Evolutionary conservation across 1,140 invertebrate species (phyloP).

Genomic region (Mya arenaria): DNA sequence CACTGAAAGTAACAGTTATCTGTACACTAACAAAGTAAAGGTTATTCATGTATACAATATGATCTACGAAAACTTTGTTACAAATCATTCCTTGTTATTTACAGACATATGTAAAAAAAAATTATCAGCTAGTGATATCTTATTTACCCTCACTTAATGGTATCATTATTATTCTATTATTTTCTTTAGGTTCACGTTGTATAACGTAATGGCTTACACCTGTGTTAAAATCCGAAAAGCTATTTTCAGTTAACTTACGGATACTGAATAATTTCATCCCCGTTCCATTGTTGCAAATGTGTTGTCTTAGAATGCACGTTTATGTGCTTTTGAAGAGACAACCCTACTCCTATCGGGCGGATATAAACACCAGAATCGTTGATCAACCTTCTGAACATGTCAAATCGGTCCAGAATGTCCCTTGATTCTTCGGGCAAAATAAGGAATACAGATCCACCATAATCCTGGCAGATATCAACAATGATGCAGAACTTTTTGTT

Average conservation of each 20-base stretch:
- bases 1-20: not conserved
- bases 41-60: not conserved
- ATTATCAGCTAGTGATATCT: not conserved
- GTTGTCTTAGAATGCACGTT: not conserved
- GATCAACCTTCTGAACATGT: not conserved
- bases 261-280: constrained; percentile 23
- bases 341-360: constrained; percentile 17
- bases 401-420: constrained; percentile 1
- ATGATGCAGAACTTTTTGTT: constrained; percentile 22
- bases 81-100: not conserved
- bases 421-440: constrained; percentile 42
- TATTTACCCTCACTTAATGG: not conserved
- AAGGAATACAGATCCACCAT: constrained; percentile 20
- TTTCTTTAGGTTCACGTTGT: not conserved
- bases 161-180: not conserved
- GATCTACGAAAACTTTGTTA: not conserved
- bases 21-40: too few relatives aligned
- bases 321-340: constrained; percentile 19
- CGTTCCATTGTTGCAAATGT: constrained; percentile 18
- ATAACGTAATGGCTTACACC: not conserved
- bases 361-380: not conserved
- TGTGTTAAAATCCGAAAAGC: not conserved
- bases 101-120: not conserved
- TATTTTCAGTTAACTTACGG: constrained; percentile 6
- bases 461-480: constrained; percentile 43